Evolutionary conservation across 2,888 invertebrate species (phyloP).

Genomic region (Melanchra persicariae): DNA sequence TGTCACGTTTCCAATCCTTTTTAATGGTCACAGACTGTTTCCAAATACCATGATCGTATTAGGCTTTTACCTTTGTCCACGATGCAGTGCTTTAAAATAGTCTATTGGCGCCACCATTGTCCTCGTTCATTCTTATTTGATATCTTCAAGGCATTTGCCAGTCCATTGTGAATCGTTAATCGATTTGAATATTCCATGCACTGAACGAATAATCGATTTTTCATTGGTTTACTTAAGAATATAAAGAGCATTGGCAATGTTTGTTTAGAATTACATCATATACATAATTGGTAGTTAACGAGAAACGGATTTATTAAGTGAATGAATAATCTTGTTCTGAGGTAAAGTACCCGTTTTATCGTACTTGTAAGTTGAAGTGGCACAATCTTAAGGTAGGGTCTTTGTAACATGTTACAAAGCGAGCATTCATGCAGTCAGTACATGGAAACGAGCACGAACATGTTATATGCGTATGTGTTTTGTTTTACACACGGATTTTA

Average conservation of each 20-base stretch:
- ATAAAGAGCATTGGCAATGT: slow-evolving; percentile 64
- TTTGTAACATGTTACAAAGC: no score
- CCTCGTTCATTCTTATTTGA: slow-evolving; percentile 34
- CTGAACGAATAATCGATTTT: slow-evolving; percentile 58
- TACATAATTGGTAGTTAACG: slow-evolving; percentile 58
- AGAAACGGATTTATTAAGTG: slow-evolving; percentile 43
- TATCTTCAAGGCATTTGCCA: slow-evolving; percentile 45
- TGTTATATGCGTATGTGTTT: no score
- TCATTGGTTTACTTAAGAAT: slow-evolving; percentile 49
- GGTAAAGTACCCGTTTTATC: slow-evolving; percentile 46
- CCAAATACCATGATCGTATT: slow-evolving; percentile 17
- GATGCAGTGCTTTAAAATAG: slow-evolving; percentile 24
- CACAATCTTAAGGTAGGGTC: not conserved
- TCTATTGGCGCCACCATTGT: slow-evolving; percentile 36
- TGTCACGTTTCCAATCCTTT: slow-evolving; percentile 34
- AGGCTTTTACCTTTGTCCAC: slow-evolving; percentile 23
- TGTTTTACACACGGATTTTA: no score
- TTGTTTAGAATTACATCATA: slow-evolving; percentile 73
- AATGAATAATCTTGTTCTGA: slow-evolving; percentile 45
- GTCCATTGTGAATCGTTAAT: slow-evolving; percentile 46
- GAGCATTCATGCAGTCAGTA: no score
- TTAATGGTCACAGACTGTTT: slow-evolving; percentile 23
- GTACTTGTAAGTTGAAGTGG: not conserved
- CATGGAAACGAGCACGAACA: no score
- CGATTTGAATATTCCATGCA: slow-evolving; percentile 59